These are phyloP conservation scores for Cyclina sinensis DNA, from an alignment of 1,140 invertebrate species.

Conservation along the genomic window DNA sequence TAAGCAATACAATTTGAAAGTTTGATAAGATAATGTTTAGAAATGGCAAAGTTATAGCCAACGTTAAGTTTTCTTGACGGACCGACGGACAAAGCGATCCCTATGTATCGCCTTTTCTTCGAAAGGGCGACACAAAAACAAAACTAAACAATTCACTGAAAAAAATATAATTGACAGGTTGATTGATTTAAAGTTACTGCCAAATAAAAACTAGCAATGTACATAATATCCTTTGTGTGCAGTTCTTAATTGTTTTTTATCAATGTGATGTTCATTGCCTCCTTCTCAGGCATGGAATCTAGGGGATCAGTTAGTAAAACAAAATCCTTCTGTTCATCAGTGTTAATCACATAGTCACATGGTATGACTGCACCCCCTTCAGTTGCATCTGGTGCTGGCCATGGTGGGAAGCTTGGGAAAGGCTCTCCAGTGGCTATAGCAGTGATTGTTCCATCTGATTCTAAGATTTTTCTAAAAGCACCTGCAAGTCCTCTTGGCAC, in stretches of 20 bases:
- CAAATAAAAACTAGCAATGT: too few relatives aligned
- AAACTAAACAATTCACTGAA: too few relatives aligned
- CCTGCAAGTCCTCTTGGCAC: conserved; percentile 52
- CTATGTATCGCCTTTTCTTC: too few relatives aligned
- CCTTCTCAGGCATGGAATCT: conserved; percentile 25
- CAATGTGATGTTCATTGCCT: not conserved
- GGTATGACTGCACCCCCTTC: conserved; percentile 52
- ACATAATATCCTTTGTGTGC: not conserved
- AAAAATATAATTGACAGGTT: too few relatives aligned
- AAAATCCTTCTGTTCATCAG: not conserved
- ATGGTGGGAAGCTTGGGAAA: conserved; percentile 51
- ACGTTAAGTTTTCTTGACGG: too few relatives aligned
- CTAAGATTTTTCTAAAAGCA: conserved; percentile 47
- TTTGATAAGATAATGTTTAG: too few relatives aligned
- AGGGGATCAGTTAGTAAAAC: not conserved
- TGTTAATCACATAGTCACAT: conserved; percentile 1
- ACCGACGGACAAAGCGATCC: too few relatives aligned
- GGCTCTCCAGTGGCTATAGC: conserved; percentile 33
- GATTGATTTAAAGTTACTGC: too few relatives aligned
- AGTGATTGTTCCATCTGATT: conserved; percentile 34
- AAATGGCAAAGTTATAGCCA: too few relatives aligned
- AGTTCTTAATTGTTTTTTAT: not conserved
- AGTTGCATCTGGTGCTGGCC: conserved; percentile 45
- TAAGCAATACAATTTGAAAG: too few relatives aligned
- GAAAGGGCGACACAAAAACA: too few relatives aligned